phyloP scores from a whole-genome alignment of 2,113 vertebrate species.

The Mungos mungo region DNA sequence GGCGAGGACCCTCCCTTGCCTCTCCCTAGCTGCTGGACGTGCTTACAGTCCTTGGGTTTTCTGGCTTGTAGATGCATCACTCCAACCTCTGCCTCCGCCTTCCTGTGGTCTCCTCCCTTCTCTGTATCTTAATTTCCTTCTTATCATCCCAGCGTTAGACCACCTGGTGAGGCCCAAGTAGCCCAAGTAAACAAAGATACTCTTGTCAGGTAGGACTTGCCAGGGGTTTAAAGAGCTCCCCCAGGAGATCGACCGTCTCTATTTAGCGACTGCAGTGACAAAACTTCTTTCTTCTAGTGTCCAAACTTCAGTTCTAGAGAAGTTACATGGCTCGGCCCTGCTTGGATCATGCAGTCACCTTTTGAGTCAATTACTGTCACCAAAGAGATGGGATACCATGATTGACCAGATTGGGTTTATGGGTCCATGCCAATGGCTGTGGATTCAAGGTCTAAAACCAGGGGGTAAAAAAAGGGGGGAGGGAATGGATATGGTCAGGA shows the following conservation, averaged over 20 bases:
- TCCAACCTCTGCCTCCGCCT: background rate
- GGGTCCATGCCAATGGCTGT: background rate
- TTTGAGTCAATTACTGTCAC: background rate
- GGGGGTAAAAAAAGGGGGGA: background rate
- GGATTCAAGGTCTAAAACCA: background rate
- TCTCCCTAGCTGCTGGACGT: background rate
- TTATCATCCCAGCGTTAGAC: background rate
- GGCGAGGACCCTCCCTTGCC: background rate
- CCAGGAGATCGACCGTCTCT: background rate
- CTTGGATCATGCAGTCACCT: background rate
- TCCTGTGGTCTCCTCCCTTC: background rate
- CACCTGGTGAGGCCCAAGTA: background rate
- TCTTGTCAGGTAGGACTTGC: background rate
- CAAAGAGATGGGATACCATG: background rate
- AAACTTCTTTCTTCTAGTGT: background rate
- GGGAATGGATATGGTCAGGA: background rate
- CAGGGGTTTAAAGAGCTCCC: background rate
- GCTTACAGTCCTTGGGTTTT: background rate
- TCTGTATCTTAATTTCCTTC: background rate
- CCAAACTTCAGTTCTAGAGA: background rate
- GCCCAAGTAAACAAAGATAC: background rate
- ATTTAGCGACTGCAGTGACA: background rate
- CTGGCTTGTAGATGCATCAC: background rate
- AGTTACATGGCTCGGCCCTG: background rate
- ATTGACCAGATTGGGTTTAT: background rate